A percentile compares a stretch with the other conserved stretches of the same genome.
phyloP scores from a whole-genome alignment of 64 coral and sea anemone species.

The Platygyra sinensis region DNA sequence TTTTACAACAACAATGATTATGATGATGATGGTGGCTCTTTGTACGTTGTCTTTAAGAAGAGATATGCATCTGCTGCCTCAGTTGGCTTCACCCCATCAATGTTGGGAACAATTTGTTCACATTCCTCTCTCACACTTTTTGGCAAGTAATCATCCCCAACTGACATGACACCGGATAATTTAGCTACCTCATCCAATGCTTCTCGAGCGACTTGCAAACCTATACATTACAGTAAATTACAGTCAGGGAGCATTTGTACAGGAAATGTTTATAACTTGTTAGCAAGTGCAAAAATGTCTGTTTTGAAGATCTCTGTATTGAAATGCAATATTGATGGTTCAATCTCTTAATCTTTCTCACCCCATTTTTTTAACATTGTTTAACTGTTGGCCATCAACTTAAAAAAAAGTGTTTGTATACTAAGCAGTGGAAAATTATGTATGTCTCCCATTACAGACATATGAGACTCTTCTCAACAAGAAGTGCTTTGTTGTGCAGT shows the following conservation, averaged over 20 bases:
- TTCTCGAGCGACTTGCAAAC: slow-evolving; percentile 29
- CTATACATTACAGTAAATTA: slow-evolving; percentile 13
- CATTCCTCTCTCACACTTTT: slow-evolving; percentile 30
- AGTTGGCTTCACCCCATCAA: slow-evolving; percentile 45
- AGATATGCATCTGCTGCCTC: slow-evolving; percentile 47
- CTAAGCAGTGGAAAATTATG: slow-evolving; percentile 4
- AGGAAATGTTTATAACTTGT: not conserved
- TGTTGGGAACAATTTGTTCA: slow-evolving; percentile 45
- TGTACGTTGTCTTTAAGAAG: slow-evolving; percentile 57
- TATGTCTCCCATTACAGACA: too few species aligned
- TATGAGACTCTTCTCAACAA: too few species aligned
- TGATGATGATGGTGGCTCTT: slow-evolving; percentile 1
- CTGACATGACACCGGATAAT: slow-evolving; percentile 59
- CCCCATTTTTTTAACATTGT: not conserved
- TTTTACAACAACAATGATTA: not conserved
- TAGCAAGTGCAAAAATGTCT: not conserved
- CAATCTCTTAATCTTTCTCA: slow-evolving; percentile 33
- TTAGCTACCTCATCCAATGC: slow-evolving; percentile 41
- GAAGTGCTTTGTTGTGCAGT: not conserved
- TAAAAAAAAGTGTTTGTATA: slow-evolving; percentile 17
- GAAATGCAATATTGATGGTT: slow-evolving; percentile 44
- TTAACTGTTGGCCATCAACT: not conserved
- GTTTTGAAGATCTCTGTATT: slow-evolving; percentile 33
- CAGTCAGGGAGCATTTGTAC: not conserved
- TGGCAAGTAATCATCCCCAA: slow-evolving; percentile 66